These are phyloP conservation scores for Ceratothoa steindachneri DNA, from an alignment of 2,888 invertebrate genomes.

Conservation along the genomic window DNA sequence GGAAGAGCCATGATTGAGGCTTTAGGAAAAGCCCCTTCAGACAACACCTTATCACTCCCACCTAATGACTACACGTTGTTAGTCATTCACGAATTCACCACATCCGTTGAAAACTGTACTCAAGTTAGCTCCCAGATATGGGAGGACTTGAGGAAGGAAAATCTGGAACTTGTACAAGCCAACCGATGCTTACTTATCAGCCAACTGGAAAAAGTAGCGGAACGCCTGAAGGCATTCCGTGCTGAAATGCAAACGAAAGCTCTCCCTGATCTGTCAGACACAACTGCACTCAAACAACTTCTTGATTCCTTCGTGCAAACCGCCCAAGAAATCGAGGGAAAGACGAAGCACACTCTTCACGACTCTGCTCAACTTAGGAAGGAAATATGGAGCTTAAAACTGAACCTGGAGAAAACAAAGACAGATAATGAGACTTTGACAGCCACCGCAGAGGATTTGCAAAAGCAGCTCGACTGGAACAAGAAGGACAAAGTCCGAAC, in stretches of 20 bases:
- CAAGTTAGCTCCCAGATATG: not conserved
- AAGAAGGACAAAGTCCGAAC: constrained; percentile 13
- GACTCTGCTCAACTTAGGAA: constrained; percentile 4
- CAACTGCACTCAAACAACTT: not conserved
- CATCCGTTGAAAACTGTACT: not conserved
- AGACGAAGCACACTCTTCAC: not conserved
- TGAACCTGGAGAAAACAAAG: constrained; percentile 22
- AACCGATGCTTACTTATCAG: not conserved
- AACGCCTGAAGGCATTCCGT: not conserved
- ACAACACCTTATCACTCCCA: not conserved
- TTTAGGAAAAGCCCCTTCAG: not conserved
- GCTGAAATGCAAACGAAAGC: not conserved
- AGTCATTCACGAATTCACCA: not conserved
- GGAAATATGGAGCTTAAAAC: constrained; percentile 4
- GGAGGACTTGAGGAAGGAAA: not conserved
- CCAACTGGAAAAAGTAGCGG: not conserved
- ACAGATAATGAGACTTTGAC: not conserved
- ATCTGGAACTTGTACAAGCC: not conserved
- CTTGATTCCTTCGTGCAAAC: not conserved
- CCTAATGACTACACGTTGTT: not conserved
- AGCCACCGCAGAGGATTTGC: not conserved
- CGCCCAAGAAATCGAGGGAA: not conserved
- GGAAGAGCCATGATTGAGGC: not conserved
- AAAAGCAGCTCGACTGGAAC: constrained; percentile 20
- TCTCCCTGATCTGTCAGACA: not conserved